These are phyloP conservation scores for Carduelis carduelis DNA, from an alignment of 2,797 vertebrate genomes.

Conservation along the genomic window DNA sequence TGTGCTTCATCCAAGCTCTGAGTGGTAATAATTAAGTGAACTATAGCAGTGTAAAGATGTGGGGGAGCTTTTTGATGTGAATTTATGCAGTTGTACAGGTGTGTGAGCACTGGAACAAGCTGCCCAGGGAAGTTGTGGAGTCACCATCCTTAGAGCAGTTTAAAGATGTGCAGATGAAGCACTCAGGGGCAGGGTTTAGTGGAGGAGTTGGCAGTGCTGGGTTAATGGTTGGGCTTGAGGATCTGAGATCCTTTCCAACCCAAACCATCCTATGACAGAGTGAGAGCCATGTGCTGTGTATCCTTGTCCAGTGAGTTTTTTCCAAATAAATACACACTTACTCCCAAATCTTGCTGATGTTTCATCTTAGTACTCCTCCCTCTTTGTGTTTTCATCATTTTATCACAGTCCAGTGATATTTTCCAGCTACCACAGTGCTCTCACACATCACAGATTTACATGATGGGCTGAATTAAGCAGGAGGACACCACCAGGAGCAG, in stretches of 20 bases:
- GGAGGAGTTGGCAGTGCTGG: not conserved
- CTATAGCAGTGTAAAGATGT: not conserved
- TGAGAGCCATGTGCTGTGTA: not conserved
- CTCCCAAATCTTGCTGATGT: not conserved
- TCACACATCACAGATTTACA: constrained; percentile 3
- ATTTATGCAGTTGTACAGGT: not conserved
- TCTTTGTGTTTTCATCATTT: constrained; percentile 3
- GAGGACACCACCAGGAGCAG: not conserved
- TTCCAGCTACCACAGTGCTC: not conserved
- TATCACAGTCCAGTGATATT: not conserved
- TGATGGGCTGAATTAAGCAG: constrained; percentile 30
- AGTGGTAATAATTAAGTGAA: not conserved
- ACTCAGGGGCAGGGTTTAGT: not conserved
- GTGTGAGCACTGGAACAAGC: not conserved
- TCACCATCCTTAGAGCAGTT: not conserved
- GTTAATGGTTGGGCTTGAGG: not conserved
- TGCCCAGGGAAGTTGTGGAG: not conserved
- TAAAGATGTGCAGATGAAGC: not conserved
- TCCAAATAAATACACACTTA: not conserved
- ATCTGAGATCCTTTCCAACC: not conserved
- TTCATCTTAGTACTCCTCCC: not conserved
- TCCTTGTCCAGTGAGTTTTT: not conserved
- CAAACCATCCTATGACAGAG: fast-evolving
- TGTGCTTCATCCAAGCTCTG: not conserved
- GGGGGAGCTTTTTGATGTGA: not conserved